phyloP scores from a whole-genome alignment of 1,140 invertebrate genomes.

The Calephelis virginiensis region DNA sequence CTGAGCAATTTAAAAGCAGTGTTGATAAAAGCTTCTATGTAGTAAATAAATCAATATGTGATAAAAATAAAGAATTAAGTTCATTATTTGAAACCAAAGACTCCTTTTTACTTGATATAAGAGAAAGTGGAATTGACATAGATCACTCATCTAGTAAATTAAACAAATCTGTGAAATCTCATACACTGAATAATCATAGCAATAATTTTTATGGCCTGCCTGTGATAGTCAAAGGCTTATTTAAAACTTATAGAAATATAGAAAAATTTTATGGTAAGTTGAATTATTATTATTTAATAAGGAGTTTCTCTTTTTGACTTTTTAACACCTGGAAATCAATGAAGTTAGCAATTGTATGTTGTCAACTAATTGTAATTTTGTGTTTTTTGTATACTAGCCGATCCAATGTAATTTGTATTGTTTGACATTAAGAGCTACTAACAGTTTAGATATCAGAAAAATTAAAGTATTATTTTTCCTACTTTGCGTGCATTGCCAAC shows the following conservation, averaged over 20 bases:
- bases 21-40: conserved; percentile 52
- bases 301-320: no score
- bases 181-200: conserved; percentile 15
- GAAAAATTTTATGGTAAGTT: conserved; percentile 70
- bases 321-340: no score
- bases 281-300: neutral
- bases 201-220: conserved; percentile 64
- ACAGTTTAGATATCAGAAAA: no score
- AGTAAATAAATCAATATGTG: conserved; percentile 56
- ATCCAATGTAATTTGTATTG: no score
- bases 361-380: no score
- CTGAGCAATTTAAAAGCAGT: conserved; percentile 43
- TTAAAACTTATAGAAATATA: conserved; percentile 66
- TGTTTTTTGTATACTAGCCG: no score
- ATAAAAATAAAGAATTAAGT: conserved; percentile 37
- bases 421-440: no score
- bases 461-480: no score
- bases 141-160: conserved; percentile 28
- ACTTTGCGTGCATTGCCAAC: no score
- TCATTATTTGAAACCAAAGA: conserved; percentile 59
- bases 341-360: no score
- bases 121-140: conserved; percentile 44
- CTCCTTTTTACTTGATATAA: conserved; percentile 58
- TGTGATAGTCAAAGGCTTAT: conserved; percentile 51
- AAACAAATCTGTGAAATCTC: conserved; percentile 33